A percentile compares a stretch with the other conserved stretches of the same genome.
Conservation (phyloP, 2,888 invertebrate species). For the Digitonthophagus gazella region DNA sequence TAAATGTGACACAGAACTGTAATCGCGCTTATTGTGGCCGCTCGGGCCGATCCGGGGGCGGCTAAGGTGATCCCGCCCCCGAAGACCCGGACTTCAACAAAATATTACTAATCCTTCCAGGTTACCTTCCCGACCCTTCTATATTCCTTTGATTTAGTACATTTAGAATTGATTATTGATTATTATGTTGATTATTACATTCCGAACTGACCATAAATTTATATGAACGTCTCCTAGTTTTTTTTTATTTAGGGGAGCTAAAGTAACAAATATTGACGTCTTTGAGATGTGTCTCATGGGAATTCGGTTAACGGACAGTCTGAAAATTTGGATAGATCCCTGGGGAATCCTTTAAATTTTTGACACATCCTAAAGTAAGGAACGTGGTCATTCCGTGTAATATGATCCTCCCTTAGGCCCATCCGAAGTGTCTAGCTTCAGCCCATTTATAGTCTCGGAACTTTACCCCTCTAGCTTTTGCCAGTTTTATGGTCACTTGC, state of each 20-base stretch:
- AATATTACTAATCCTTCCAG: conserved; percentile 27
- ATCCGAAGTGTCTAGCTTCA: background rate
- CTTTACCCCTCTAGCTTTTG: background rate
- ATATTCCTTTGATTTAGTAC: conserved; percentile 26
- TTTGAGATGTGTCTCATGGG: conserved; percentile 46
- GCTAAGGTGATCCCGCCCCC: conserved; percentile 23
- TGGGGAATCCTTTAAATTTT: conserved; percentile 53
- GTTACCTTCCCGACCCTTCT: conserved; percentile 20
- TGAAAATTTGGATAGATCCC: conserved; percentile 52
- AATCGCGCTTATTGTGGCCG: conserved; percentile 54
- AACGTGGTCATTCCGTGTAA: conserved; percentile 49
- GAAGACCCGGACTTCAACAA: conserved; percentile 15
- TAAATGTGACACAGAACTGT: conserved; percentile 55
- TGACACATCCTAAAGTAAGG: conserved; percentile 53
- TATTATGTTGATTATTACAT: background rate
- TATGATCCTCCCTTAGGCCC: conserved; percentile 33
- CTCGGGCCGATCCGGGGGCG: conserved; percentile 9
- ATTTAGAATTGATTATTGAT: conserved; percentile 11
- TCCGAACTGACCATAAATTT: background rate
- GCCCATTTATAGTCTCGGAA: background rate
- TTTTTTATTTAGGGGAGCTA: background rate
- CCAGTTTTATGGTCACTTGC: background rate
- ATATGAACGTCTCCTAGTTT: background rate
- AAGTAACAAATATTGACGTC: background rate
- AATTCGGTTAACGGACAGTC: conserved; percentile 52